These are phyloP conservation scores for Cichlasoma orientale DNA, from an alignment of 2,797 vertebrate genomes.

Conservation along the genomic window DNA sequence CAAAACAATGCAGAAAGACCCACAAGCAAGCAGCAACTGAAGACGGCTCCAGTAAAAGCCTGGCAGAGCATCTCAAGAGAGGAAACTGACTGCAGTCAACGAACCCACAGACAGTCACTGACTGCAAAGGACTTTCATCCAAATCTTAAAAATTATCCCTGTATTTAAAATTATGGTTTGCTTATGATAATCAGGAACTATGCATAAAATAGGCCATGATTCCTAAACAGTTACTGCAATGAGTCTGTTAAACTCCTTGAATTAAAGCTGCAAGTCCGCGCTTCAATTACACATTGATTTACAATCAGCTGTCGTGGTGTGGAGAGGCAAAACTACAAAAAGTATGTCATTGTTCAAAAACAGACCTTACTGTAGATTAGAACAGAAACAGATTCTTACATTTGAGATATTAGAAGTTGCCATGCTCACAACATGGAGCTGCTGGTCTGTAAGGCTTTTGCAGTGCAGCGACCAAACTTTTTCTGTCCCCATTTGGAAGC, in stretches of 20 bases:
- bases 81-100: too few relatives aligned
- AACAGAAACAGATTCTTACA: too few relatives aligned
- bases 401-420: too few relatives aligned
- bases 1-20: too few relatives aligned
- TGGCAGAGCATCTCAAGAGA: too few relatives aligned
- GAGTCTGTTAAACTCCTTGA: too few relatives aligned
- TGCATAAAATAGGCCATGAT: neutral
- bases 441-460: neutral
- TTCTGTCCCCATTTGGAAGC: neutral
- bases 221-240: neutral
- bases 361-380: neutral
- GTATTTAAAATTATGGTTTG: neutral
- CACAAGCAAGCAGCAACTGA: too few relatives aligned
- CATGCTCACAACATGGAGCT: neutral
- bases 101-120: too few relatives aligned
- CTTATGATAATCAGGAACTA: neutral
- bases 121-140: too few relatives aligned
- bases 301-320: neutral
- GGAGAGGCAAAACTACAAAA: neutral
- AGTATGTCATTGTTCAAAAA: neutral
- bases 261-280: neutral
- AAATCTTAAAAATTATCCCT: too few relatives aligned
- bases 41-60: too few relatives aligned
- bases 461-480: neutral
- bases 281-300: neutral